phyloP scores from a whole-genome alignment of 2,888 invertebrate genomes.

The Sinodicranocentrus sp. region DNA sequence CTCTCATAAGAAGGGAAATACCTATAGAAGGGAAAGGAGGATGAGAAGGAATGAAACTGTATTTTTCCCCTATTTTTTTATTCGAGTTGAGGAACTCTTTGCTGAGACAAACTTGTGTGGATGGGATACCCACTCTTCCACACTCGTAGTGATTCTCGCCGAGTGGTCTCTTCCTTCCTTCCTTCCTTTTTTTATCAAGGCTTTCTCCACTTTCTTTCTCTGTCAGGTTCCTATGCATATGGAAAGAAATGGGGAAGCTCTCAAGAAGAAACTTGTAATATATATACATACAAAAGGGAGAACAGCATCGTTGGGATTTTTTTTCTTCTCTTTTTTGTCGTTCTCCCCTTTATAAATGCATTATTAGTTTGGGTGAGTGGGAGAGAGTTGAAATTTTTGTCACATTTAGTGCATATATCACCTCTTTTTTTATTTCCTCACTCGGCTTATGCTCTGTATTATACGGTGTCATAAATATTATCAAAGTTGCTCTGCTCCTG shows the following conservation, averaged over 20 bases:
- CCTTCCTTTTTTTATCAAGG: constrained; percentile 13
- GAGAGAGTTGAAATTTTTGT: constrained; percentile 65
- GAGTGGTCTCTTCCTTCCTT: constrained; percentile 55
- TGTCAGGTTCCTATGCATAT: not conserved
- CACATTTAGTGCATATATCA: constrained; percentile 69
- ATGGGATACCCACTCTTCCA: too few relatives aligned
- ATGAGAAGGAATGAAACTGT: constrained; percentile 30
- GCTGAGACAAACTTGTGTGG: not conserved
- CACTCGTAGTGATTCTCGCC: constrained; percentile 8
- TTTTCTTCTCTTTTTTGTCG: too few relatives aligned
- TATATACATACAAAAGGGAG: too few relatives aligned
- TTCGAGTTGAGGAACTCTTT: constrained; percentile 8
- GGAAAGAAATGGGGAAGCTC: not conserved
- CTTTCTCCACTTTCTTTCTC: not conserved
- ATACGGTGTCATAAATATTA: constrained; percentile 27
- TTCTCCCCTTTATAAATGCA: too few relatives aligned
- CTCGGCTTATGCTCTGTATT: constrained; percentile 49
- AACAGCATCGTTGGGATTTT: too few relatives aligned
- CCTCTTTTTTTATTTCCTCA: constrained; percentile 54
- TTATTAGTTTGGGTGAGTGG: constrained; percentile 17
- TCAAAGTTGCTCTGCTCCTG: constrained; percentile 34
- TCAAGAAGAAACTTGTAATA: constrained; percentile 7
- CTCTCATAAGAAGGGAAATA: constrained; percentile 14
- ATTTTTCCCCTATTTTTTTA: constrained; percentile 31
- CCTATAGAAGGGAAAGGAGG: not conserved